Percentiles rank a stretch among this genome's conserved stretches.
These are phyloP conservation scores for Oreochromis niloticus DNA, from an alignment of 2,113 vertebrate genomes.

Conservation along the genomic window DNA sequence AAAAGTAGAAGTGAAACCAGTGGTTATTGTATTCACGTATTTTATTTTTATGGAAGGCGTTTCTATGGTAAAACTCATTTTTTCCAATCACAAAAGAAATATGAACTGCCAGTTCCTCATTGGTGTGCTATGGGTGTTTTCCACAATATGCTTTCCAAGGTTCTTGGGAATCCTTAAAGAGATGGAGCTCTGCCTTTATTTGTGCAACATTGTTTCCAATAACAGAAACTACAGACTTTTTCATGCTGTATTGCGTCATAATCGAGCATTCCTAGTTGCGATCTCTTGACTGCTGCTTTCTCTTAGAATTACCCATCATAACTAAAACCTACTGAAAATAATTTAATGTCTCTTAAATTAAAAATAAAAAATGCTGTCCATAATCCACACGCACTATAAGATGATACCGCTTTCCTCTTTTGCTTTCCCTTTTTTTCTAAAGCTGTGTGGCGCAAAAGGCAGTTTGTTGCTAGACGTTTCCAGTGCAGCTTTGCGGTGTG, in stretches of 20 bases:
- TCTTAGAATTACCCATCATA: background rate
- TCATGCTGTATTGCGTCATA: background rate
- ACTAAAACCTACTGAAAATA: background rate
- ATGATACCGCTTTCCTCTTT: background rate
- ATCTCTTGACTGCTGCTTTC: background rate
- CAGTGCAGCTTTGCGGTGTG: background rate
- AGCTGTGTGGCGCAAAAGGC: background rate
- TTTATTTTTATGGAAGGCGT: background rate
- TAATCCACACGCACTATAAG: background rate
- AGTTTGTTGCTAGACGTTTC: background rate
- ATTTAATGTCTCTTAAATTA: background rate
- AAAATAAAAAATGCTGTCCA: background rate
- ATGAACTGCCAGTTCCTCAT: background rate
- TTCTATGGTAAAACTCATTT: background rate
- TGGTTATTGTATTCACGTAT: background rate
- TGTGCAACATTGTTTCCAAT: background rate
- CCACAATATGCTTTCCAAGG: background rate
- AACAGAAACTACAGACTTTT: background rate
- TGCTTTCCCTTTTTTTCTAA: background rate
- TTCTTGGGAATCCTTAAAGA: background rate
- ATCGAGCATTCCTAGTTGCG: background rate
- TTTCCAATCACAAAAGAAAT: background rate
- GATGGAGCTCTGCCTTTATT: background rate
- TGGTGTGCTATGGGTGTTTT: background rate
- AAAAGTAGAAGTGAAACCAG: background rate